These are phyloP conservation scores for Triplophysa yarkandensis DNA, from an alignment of 2,797 vertebrate genomes.

Conservation along the genomic window DNA sequence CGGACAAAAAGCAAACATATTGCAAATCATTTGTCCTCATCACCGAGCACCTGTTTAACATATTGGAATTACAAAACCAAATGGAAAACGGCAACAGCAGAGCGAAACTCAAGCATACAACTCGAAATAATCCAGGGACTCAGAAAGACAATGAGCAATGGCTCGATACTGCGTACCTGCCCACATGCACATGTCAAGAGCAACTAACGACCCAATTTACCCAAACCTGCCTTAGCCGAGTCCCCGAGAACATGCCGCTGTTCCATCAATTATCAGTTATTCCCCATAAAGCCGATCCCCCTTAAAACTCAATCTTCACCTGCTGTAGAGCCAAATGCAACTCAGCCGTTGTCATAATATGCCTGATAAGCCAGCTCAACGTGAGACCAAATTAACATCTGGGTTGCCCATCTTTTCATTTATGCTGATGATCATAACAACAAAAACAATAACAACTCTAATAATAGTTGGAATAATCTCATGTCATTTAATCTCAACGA, in stretches of 20 bases:
- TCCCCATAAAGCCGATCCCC: conserved; percentile 42
- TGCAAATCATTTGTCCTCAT: conserved; percentile 42
- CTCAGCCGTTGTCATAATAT: conserved; percentile 25
- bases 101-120: not conserved
- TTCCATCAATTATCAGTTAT: conserved; percentile 50
- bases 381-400: conserved; percentile 40
- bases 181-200: conserved; percentile 44
- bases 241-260: conserved; percentile 38
- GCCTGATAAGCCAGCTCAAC: conserved; percentile 19
- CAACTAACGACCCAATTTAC: conserved; percentile 50
- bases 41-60: conserved; percentile 40
- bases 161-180: conserved; percentile 39
- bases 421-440: conserved; percentile 26
- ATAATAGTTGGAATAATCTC: conserved; percentile 32
- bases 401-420: conserved; percentile 39
- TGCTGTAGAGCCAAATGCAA: conserved; percentile 33
- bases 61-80: conserved; percentile 23
- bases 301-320: conserved; percentile 35
- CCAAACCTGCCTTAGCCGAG: conserved; percentile 41
- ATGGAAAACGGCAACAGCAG: not conserved
- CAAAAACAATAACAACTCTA: conserved; percentile 38
- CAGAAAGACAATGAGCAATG: conserved; percentile 42
- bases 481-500: conserved; percentile 5
- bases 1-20: conserved; percentile 46
- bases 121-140: conserved; percentile 39